phyloP scores from a whole-genome alignment of 2,797 vertebrate genomes.

The Eulemur mongoz region DNA sequence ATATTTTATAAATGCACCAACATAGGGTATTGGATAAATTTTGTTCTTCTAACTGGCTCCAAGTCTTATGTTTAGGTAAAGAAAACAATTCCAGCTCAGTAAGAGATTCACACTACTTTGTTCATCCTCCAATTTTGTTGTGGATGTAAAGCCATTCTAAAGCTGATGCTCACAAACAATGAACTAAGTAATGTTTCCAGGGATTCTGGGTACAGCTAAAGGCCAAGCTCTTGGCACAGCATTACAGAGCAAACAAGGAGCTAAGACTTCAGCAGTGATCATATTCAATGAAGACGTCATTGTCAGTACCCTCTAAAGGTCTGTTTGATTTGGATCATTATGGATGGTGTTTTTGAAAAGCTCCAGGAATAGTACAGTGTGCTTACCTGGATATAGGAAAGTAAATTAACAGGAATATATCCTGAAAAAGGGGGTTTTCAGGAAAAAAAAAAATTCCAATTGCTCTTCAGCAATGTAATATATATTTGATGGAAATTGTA shows the following conservation, averaged over 20 bases:
- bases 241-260: neutral
- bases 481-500: neutral
- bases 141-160: slow-evolving; percentile 33
- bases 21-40: slow-evolving; percentile 1
- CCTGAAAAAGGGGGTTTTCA: neutral
- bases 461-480: neutral
- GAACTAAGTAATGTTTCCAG: neutral
- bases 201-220: slow-evolving; percentile 62
- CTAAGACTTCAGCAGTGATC: neutral
- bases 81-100: neutral
- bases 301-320: slow-evolving; percentile 46
- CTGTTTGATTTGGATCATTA: slow-evolving; percentile 73
- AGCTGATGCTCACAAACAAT: slow-evolving; percentile 4
- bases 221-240: slow-evolving; percentile 34
- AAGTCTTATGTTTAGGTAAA: neutral
- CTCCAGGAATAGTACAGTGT: accelerated
- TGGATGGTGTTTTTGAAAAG: accelerated
- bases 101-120: neutral
- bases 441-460: neutral
- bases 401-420: neutral
- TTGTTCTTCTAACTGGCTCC: neutral
- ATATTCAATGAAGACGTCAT: slow-evolving; percentile 64
- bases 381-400: slow-evolving; percentile 39
- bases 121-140: slow-evolving; percentile 43
- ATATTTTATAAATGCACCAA: neutral